Conservation (phyloP, 1,140 invertebrate genomes). For the Trachymyrmex septentrionalis region DNA sequence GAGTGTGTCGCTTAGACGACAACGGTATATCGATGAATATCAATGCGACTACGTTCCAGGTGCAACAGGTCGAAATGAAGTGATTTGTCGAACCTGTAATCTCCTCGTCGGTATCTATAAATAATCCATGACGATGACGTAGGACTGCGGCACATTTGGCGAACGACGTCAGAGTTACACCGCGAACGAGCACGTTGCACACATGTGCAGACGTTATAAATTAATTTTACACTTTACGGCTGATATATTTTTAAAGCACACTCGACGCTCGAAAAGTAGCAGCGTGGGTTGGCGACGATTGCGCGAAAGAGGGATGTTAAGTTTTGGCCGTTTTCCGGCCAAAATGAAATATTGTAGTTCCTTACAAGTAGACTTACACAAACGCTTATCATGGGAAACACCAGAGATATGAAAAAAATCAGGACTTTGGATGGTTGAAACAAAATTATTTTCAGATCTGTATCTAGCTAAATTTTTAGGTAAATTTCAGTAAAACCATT, state of each 20-base stretch:
- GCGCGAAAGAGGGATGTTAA: no score
- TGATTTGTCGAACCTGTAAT: background rate
- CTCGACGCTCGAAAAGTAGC: background rate
- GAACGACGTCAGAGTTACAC: constrained; percentile 53
- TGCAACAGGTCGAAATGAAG: constrained; percentile 51
- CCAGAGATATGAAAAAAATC: no score
- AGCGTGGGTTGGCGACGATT: background rate
- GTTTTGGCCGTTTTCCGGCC: no score
- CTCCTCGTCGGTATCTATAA: constrained; percentile 21
- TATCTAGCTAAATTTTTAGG: no score
- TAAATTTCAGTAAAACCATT: no score
- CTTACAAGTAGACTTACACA: no score
- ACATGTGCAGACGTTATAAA: constrained; percentile 18
- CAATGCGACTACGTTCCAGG: constrained; percentile 24
- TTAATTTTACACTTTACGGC: constrained; percentile 28
- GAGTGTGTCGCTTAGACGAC: background rate
- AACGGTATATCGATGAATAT: background rate
- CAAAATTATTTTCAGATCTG: no score
- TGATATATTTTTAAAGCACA: constrained; percentile 39
- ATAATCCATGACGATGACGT: constrained; percentile 44
- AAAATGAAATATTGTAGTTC: no score
- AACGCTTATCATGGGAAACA: no score
- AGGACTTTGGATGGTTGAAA: no score
- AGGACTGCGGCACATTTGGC: constrained; percentile 46
- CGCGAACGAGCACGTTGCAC: background rate